phyloP scores from a whole-genome alignment of 2,888 invertebrate species.

The Eumacrocentrus americanus region DNA sequence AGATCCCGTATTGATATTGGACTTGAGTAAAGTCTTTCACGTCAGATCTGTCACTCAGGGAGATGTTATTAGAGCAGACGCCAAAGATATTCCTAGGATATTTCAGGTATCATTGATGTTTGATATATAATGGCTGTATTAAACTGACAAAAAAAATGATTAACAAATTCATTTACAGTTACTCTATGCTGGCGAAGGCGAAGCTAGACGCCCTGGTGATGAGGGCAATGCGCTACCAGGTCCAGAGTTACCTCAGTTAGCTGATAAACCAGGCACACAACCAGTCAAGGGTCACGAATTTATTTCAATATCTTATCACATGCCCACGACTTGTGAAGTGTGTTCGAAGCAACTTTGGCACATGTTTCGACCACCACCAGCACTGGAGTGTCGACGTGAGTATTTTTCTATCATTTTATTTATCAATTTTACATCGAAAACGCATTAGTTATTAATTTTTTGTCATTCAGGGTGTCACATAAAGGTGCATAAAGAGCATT shows the following conservation, averaged over 20 bases:
- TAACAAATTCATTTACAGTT: slow-evolving; percentile 65
- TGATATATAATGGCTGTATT: neutral
- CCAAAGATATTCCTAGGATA: slow-evolving; percentile 98
- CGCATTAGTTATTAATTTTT: slow-evolving; percentile 7
- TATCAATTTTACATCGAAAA: neutral
- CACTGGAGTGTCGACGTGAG: slow-evolving; percentile 94
- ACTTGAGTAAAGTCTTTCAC: slow-evolving; percentile 98
- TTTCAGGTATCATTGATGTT: slow-evolving; percentile 71
- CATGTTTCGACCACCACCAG: slow-evolving; percentile 97
- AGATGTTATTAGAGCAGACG: slow-evolving; percentile 98
- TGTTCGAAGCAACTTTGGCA: slow-evolving; percentile 97
- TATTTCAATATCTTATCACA: slow-evolving; percentile 94
- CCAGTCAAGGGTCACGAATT: slow-evolving; percentile 94
- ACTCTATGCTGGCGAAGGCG: slow-evolving; percentile 96
- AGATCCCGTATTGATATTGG: slow-evolving; percentile 92
- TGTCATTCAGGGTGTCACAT: slow-evolving; percentile 82
- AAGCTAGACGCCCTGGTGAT: slow-evolving; percentile 79
- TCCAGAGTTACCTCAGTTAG: slow-evolving; percentile 65
- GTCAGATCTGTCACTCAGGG: slow-evolving; percentile 98
- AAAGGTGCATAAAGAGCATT: slow-evolving; percentile 97
- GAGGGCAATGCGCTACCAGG: slow-evolving; percentile 65
- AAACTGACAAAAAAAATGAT: neutral
- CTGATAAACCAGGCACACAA: slow-evolving; percentile 70
- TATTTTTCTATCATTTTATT: slow-evolving; percentile 42
- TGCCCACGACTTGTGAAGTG: slow-evolving; percentile 97